Percentiles rank a stretch among this genome's conserved stretches.
phyloP scores from a whole-genome alignment of 2,888 invertebrate genomes.

The Eilema caniola region DNA sequence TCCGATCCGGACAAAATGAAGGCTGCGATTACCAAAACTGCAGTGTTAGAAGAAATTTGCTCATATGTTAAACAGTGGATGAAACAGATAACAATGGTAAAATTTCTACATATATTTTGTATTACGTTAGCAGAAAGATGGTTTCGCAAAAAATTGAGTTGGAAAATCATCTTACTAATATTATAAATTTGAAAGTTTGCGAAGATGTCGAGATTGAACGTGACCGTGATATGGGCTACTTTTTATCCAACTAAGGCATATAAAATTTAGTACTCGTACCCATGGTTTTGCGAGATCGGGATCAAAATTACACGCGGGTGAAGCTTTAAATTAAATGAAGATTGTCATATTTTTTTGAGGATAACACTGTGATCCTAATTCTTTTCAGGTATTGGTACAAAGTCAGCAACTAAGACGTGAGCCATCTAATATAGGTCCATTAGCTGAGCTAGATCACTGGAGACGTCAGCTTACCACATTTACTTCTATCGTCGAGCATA shows the following conservation, averaged over 20 bases:
- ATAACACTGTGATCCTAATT: background rate
- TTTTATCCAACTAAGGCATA: too few relatives aligned
- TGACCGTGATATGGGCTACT: too few relatives aligned
- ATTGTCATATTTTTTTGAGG: too few relatives aligned
- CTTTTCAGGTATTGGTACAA: constrained; percentile 89
- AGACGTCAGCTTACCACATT: constrained; percentile 91
- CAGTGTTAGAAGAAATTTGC: constrained; percentile 88
- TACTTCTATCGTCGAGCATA: constrained; percentile 93
- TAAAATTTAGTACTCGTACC: too few relatives aligned
- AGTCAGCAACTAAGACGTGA: constrained; percentile 93
- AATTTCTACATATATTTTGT: constrained; percentile 15
- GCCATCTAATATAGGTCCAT: constrained; percentile 92
- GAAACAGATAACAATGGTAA: constrained; percentile 90
- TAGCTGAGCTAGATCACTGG: constrained; percentile 95
- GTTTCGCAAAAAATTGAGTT: background rate
- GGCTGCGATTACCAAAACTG: constrained; percentile 86
- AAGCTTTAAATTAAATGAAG: too few relatives aligned
- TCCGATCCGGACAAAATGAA: constrained; percentile 87
- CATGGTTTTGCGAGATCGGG: too few relatives aligned
- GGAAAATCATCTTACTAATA: too few relatives aligned
- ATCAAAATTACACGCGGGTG: too few relatives aligned
- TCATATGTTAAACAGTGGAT: constrained; percentile 89
- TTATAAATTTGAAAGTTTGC: too few relatives aligned
- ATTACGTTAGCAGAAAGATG: background rate
- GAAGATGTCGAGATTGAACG: too few relatives aligned